Evolutionary conservation across 2,797 vertebrate species (phyloP).

Genomic region (Typhlichthys eigenmanni): DNA sequence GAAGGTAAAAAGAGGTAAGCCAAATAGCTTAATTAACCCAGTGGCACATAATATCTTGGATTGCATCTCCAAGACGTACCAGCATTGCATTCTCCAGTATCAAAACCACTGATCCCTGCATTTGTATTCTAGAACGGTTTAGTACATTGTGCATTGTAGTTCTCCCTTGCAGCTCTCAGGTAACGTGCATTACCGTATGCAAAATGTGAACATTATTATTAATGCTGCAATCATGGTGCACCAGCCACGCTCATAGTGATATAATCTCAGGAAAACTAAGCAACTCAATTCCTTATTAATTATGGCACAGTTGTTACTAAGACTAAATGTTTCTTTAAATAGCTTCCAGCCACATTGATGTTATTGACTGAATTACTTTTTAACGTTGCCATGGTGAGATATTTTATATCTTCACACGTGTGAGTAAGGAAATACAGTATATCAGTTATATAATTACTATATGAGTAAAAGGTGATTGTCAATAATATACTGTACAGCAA

Average conservation of each 20-base stretch:
- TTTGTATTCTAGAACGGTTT: too few relatives aligned
- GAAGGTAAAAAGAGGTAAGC: too few relatives aligned
- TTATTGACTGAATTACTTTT: constrained; percentile 24
- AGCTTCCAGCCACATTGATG: constrained; percentile 27
- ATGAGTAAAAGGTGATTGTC: constrained; percentile 17
- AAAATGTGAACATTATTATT: background rate
- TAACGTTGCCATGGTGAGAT: constrained; percentile 58
- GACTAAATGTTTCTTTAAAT: constrained; percentile 46
- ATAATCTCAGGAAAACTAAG: too few relatives aligned
- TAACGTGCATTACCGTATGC: background rate
- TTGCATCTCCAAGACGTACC: too few relatives aligned
- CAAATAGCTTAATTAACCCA: too few relatives aligned
- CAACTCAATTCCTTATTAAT: background rate
- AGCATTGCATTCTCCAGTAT: too few relatives aligned
- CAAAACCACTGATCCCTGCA: too few relatives aligned
- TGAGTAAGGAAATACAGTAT: constrained; percentile 21
- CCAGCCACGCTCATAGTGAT: too few relatives aligned
- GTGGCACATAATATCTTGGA: too few relatives aligned
- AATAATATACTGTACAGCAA: constrained; percentile 16
- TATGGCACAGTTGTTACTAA: constrained; percentile 2
- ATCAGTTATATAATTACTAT: too few relatives aligned
- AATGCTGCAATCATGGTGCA: background rate
- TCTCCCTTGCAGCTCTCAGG: too few relatives aligned
- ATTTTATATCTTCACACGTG: constrained; percentile 28
- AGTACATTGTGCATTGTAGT: too few relatives aligned